Percentiles rank a stretch among this genome's conserved stretches.
Conservation (phyloP, 2,113 vertebrate species). For the Saguinus midas region DNA sequence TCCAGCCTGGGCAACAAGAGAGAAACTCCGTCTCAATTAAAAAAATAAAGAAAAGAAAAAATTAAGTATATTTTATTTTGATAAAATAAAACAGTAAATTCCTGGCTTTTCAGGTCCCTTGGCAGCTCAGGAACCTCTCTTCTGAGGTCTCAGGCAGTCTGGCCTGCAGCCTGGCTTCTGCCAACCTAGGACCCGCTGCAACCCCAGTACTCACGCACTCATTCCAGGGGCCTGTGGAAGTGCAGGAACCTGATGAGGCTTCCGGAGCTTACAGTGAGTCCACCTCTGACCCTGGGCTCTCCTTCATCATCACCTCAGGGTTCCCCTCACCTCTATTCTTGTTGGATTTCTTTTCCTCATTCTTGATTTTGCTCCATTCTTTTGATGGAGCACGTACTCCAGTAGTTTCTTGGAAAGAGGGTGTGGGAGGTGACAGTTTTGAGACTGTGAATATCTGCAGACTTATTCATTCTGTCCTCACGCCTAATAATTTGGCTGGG, state of each 20-base stretch:
- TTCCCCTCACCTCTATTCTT: background rate
- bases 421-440: background rate
- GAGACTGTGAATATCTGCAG: background rate
- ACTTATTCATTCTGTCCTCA: background rate
- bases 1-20: too few species aligned
- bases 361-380: background rate
- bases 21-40: too few species aligned
- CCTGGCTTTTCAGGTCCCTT: background rate
- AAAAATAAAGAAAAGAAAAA: background rate
- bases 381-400: background rate
- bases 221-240: accelerated
- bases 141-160: background rate
- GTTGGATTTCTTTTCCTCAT: background rate
- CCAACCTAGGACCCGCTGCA: background rate
- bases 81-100: background rate
- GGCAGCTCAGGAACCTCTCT: background rate
- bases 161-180: background rate
- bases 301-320: background rate
- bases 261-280: background rate
- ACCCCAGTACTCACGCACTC: background rate
- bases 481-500: background rate
- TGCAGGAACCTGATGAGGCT: background rate
- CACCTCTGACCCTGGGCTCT: background rate
- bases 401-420: background rate
- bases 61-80: background rate